Conservation (phyloP, 2,113 vertebrate species). For the Siniperca knerii region DNA sequence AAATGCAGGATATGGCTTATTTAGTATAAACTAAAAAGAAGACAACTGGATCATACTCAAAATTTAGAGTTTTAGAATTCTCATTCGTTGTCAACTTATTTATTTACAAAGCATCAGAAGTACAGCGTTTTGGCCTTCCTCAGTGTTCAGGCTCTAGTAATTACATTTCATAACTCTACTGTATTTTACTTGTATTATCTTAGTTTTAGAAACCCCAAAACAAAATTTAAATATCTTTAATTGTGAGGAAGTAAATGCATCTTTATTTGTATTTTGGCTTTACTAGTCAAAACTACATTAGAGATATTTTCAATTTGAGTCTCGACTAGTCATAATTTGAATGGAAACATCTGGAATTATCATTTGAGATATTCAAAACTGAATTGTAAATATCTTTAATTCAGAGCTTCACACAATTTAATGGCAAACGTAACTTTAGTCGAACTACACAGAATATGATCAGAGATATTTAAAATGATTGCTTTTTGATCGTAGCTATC, state of each 20-base stretch:
- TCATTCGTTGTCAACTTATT: background rate
- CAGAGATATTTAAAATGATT: background rate
- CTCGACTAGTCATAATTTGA: background rate
- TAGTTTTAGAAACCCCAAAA: no score
- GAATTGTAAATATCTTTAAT: no score
- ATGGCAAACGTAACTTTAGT: background rate
- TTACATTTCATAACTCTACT: no score
- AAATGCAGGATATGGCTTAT: background rate
- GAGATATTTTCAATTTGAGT: background rate
- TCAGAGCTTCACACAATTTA: background rate
- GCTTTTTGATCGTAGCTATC: no score
- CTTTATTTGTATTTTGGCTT: no score
- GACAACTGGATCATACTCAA: background rate
- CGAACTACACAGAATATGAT: background rate
- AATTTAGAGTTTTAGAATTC: background rate
- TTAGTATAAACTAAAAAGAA: background rate
- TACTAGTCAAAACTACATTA: background rate
- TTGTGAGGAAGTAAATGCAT: background rate
- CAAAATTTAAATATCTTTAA: no score
- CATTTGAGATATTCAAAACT: background rate
- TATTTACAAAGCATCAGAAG: background rate
- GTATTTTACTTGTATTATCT: no score
- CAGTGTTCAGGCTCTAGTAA: background rate
- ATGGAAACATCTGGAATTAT: background rate
- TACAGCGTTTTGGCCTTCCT: background rate